Conservation (phyloP, 2,113 vertebrate genomes). For the Apistogramma diplotaenia region DNA sequence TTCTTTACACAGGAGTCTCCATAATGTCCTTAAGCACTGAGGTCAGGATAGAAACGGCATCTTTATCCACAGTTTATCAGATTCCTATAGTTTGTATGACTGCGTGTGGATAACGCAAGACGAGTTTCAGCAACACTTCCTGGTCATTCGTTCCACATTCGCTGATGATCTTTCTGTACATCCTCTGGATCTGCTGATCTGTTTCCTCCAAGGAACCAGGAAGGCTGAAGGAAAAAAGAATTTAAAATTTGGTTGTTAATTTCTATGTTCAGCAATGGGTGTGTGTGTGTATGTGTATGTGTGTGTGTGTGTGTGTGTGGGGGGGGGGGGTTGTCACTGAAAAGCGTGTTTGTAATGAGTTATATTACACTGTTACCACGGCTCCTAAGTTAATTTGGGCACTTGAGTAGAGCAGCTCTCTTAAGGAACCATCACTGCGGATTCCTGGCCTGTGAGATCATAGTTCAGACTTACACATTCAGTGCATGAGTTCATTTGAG, state of each 20-base stretch:
- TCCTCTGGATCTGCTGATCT: conserved; percentile 1
- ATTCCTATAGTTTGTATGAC: neutral
- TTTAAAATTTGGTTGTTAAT: neutral
- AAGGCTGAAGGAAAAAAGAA: conserved; percentile 11
- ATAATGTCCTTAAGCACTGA: neutral
- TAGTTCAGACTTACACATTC: conserved; percentile 57
- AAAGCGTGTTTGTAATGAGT: neutral
- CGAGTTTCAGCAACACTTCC: neutral
- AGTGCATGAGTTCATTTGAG: conserved; percentile 40
- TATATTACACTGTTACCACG: conserved; percentile 54
- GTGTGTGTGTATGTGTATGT: too few species aligned
- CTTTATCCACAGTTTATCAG: neutral
- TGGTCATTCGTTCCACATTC: conserved; percentile 8
- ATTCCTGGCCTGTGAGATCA: conserved; percentile 71
- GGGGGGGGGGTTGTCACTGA: neutral
- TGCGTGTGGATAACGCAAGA: neutral
- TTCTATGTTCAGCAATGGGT: neutral
- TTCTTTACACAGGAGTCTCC: neutral
- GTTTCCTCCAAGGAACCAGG: neutral
- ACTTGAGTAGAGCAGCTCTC: conserved; percentile 54
- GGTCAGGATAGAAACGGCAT: neutral
- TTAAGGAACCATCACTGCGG: conserved; percentile 47
- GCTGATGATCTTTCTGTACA: neutral
- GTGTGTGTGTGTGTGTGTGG: too few species aligned
- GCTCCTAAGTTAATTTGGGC: conserved; percentile 63